A percentile compares a stretch with the other conserved stretches of the same genome.
These are phyloP conservation scores for Parochlus steinenii DNA, from an alignment of 2,888 invertebrate species.

Conservation along the genomic window DNA sequence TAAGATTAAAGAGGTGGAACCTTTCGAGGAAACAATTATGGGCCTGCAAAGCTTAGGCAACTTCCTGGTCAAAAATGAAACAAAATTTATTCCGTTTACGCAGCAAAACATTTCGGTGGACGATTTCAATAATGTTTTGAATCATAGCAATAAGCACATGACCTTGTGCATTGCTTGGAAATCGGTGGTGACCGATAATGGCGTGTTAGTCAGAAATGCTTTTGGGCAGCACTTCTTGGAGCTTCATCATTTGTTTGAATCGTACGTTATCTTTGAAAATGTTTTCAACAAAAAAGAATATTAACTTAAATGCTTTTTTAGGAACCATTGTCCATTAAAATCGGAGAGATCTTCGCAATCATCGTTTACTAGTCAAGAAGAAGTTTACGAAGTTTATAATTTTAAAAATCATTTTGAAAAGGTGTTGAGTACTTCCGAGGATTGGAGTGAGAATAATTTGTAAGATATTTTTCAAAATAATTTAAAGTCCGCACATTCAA, in stretches of 20 bases:
- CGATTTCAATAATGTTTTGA: constrained; percentile 26
- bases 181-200: constrained; percentile 21
- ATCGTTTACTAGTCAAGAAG: too few relatives aligned
- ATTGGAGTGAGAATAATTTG: too few relatives aligned
- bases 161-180: constrained; percentile 26
- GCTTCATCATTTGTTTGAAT: constrained; percentile 26
- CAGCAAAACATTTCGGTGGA: constrained; percentile 22
- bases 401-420: too few relatives aligned
- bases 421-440: too few relatives aligned
- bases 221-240: constrained; percentile 27
- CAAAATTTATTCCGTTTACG: constrained; percentile 22
- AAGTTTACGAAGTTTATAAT: too few relatives aligned
- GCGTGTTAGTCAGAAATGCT: constrained; percentile 19
- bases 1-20: constrained; percentile 19
- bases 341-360: too few relatives aligned
- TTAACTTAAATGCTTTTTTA: too few relatives aligned
- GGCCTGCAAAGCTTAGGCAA: constrained; percentile 22
- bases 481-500: too few relatives aligned
- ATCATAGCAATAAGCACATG: constrained; percentile 24
- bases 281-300: too few relatives aligned
- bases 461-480: too few relatives aligned
- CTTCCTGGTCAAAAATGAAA: constrained; percentile 28
- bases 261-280: constrained; percentile 7
- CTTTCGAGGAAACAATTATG: constrained; percentile 19
- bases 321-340: too few relatives aligned